phyloP scores from a whole-genome alignment of 2,797 vertebrate species.

The Cichlasoma orientale region DNA sequence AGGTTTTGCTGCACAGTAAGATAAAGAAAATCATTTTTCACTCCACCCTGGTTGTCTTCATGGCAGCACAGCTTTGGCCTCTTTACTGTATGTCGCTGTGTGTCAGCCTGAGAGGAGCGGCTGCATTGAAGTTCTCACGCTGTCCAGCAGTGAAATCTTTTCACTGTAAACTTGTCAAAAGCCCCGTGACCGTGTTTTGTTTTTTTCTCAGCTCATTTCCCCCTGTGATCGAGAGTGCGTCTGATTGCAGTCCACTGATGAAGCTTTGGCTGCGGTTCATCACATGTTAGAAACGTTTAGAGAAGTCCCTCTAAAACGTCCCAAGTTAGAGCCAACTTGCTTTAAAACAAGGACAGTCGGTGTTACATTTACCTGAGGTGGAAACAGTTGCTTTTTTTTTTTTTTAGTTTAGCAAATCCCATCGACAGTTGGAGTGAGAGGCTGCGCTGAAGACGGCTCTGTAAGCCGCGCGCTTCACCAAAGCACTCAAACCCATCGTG shows the following conservation, averaged over 20 bases:
- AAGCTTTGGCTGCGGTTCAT: too few relatives aligned
- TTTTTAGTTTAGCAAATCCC: too few relatives aligned
- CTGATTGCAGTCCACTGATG: neutral
- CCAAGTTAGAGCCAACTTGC: too few relatives aligned
- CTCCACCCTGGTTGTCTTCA: neutral
- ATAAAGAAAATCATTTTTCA: neutral
- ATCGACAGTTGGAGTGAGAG: too few relatives aligned
- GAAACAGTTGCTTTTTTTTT: too few relatives aligned
- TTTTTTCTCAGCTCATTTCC: neutral
- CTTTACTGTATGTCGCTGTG: neutral
- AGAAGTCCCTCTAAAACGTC: too few relatives aligned
- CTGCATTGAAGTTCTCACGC: neutral
- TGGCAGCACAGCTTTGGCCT: neutral
- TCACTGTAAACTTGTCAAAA: neutral
- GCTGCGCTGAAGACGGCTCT: too few relatives aligned
- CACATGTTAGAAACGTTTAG: too few relatives aligned
- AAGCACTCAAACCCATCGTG: neutral
- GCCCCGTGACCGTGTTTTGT: neutral
- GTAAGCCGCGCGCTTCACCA: neutral
- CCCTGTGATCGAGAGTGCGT: neutral
- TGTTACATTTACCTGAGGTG: too few relatives aligned
- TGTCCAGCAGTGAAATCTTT: neutral
- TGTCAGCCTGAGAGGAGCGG: neutral
- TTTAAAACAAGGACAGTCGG: too few relatives aligned
- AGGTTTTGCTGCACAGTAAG: neutral